Base-by-base conservation (phyloP, 2,797 vertebrate genomes). In the Botia kubotai region DNA sequence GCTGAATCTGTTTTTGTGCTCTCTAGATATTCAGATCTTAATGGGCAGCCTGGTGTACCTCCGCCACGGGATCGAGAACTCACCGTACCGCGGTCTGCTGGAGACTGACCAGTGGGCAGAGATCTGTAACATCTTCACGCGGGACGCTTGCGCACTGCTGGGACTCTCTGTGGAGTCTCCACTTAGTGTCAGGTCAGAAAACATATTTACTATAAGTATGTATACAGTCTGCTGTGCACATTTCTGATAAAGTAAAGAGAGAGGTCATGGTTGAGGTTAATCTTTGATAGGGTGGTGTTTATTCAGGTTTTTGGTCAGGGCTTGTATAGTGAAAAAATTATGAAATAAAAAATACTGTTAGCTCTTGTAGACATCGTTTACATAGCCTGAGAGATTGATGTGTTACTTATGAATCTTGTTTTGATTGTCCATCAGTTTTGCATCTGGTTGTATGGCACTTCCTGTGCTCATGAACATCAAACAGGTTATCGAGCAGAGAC, bases 401-500 rank as follows among this genome's bases (percentile, higher is more conserved):
- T 50, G 33, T 63, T 14, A 58, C 21, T 66, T 33, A 6, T 29
- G 63, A 21, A 5, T 2, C 14, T 0, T 85, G 29, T 81, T 4
- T 43, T 75, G 8, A 12, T 19, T 39, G 11, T 52, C 26, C 13
- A 6, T 67, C 73, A 95, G 95, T 90, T 97, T 97, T 88, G 95
- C 96, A 0, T 96, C 96, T 0, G 96, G 96, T 72, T 97, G 96
- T 80, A 96, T 97, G 94, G 96, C 96, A 0, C 88, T 97, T 82
- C 96, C 96, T 0, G 95, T 96, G 82, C 91, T 97, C 85, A 97
- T 96, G 96, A 97, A 97, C 92, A 97, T 97, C 90, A 97, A 96
- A 86, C 95, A 96, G 75, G 96, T 97, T 89, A 96, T 97, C 1
- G 96, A 97, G 83, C 96, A 97, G 92, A 92, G 95, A 83, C 96